Percentiles rank a stretch among this genome's conserved stretches.
Evolutionary conservation across 2,113 vertebrate genomes (phyloP).

Genomic region (Paedocypris sp.): DNA sequence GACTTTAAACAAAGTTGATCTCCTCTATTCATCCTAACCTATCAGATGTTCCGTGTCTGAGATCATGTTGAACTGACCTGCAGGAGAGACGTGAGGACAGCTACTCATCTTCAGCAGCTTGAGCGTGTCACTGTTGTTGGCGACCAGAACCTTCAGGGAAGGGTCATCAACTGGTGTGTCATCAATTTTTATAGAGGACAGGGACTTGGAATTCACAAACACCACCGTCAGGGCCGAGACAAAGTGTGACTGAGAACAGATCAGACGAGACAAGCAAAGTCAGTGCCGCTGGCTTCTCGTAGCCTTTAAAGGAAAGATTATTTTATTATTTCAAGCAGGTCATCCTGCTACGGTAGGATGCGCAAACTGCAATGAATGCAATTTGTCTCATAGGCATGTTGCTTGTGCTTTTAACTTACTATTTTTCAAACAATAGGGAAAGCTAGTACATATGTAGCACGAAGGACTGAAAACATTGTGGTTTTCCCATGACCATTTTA

Average conservation of each 20-base stretch:
- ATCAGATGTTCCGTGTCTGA: neutral
- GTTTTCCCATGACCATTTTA: too few relatives aligned
- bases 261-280: neutral
- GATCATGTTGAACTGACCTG: conserved; percentile 21
- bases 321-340: neutral
- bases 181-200: conserved; percentile 72
- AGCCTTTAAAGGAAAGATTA: neutral
- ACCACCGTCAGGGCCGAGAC: conserved; percentile 69
- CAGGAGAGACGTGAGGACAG: conserved; percentile 73
- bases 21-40: neutral
- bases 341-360: neutral
- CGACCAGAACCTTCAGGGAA: conserved; percentile 72
- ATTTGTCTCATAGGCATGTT: neutral
- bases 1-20: neutral
- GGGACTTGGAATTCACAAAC: conserved; percentile 73
- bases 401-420: neutral
- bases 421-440: too few relatives aligned
- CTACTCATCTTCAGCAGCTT: conserved; percentile 73
- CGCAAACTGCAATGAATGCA: neutral
- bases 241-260: conserved; percentile 60
- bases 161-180: conserved; percentile 73
- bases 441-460: too few relatives aligned
- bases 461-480: too few relatives aligned
- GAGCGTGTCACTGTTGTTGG: conserved; percentile 70
- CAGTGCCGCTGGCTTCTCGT: neutral